Evolutionary conservation across 2,888 invertebrate species (phyloP).

Genomic region (Trachelus iudaicus): DNA sequence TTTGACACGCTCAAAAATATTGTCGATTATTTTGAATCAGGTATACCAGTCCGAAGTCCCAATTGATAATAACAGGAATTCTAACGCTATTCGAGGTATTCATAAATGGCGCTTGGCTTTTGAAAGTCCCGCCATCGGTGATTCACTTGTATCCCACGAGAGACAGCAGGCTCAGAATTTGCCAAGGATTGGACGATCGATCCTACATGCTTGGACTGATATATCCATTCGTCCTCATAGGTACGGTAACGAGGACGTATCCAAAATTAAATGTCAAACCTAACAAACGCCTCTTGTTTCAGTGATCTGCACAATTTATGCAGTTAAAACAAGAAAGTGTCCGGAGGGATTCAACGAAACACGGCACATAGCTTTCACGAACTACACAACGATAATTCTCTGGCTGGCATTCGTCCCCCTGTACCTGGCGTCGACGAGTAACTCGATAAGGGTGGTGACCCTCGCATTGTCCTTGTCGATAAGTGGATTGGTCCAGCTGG

Average conservation of each 20-base stretch:
- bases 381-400: constrained; percentile 69
- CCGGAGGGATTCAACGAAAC: constrained; percentile 73
- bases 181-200: constrained; percentile 66
- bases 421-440: constrained; percentile 67
- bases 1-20: too few species aligned
- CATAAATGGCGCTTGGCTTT: constrained; percentile 67
- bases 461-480: constrained; percentile 68
- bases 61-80: constrained; percentile 67
- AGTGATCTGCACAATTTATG: constrained; percentile 68
- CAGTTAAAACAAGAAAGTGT: constrained; percentile 70
- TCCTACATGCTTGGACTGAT: constrained; percentile 68
- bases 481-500: constrained; percentile 68
- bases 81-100: constrained; percentile 67
- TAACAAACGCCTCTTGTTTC: constrained; percentile 11
- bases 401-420: constrained; percentile 71
- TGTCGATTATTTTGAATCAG: constrained; percentile 31
- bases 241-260: constrained; percentile 33
- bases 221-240: constrained; percentile 69
- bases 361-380: constrained; percentile 69
- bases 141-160: constrained; percentile 62
- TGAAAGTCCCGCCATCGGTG: constrained; percentile 65
- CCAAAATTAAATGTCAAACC: background rate
- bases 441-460: constrained; percentile 67
- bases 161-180: constrained; percentile 55
- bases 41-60: constrained; percentile 66